These are phyloP conservation scores for Neopipo cinnamomea DNA, from an alignment of 2,113 vertebrate genomes.

Conservation along the genomic window DNA sequence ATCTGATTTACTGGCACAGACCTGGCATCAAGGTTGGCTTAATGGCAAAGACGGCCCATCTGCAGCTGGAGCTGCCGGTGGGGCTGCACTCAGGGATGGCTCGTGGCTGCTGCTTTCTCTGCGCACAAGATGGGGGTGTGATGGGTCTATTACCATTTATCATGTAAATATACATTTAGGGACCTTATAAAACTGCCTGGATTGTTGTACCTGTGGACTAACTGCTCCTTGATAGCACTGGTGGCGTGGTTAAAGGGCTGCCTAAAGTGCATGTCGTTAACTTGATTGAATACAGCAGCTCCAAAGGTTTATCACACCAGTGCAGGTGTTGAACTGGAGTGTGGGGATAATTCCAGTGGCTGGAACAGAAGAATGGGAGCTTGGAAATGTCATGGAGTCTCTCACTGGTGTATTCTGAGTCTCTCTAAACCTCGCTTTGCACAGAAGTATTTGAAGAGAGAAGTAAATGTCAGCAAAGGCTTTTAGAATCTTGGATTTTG, in stretches of 20 bases:
- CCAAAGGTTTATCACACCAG: slow-evolving; percentile 22
- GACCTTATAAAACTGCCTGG: slow-evolving; percentile 22
- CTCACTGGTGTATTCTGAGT: not conserved
- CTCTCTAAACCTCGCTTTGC: slow-evolving; percentile 34
- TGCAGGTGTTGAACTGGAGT: slow-evolving; percentile 1
- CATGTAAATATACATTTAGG: slow-evolving; percentile 27
- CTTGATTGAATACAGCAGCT: slow-evolving; percentile 6
- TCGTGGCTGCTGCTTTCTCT: not conserved
- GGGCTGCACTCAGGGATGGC: not conserved
- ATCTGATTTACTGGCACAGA: not conserved
- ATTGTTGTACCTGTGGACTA: slow-evolving; percentile 1
- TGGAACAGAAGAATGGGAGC: slow-evolving; percentile 3
- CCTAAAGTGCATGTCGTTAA: not conserved
- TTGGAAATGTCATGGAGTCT: slow-evolving; percentile 22
- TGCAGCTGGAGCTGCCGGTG: not conserved
- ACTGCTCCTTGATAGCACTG: slow-evolving; percentile 11
- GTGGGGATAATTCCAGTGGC: not conserved
- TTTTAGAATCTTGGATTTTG: slow-evolving; percentile 12
- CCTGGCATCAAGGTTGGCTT: not conserved
- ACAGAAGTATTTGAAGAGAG: not conserved
- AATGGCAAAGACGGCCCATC: not conserved
- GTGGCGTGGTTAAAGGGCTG: slow-evolving; percentile 3
- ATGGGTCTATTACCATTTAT: not conserved
- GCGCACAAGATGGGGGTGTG: not conserved
- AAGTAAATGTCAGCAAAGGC: slow-evolving; percentile 17